Conservation (phyloP, 92 coral and sea anemone species). For the Porites rus region DNA sequence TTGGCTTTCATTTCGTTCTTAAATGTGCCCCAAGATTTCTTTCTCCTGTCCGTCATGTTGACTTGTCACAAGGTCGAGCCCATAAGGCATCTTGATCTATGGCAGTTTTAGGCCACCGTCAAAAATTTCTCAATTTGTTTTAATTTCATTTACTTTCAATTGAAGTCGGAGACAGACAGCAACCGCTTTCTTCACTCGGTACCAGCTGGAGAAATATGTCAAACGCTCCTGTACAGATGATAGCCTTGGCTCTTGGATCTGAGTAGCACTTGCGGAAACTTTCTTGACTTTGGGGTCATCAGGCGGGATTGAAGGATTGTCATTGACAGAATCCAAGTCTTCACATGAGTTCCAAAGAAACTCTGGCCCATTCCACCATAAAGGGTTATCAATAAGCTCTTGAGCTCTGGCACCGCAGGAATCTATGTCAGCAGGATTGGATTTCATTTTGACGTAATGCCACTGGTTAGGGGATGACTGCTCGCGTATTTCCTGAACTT, state of each 20-base stretch:
- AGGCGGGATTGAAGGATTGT: not conserved
- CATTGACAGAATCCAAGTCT: slow-evolving; percentile 22
- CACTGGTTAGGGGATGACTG: slow-evolving; percentile 24
- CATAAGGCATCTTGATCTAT: no score
- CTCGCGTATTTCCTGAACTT: slow-evolving; percentile 58
- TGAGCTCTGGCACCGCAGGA: slow-evolving; percentile 27
- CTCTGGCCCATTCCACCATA: no score
- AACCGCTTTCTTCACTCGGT: not conserved
- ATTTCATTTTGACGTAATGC: slow-evolving; percentile 34
- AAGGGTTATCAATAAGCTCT: no score
- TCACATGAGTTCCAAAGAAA: slow-evolving; percentile 13
- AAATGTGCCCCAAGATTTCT: no score
- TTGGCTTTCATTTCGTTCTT: slow-evolving; percentile 16
- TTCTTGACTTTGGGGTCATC: slow-evolving; percentile 55
- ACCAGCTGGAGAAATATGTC: not conserved
- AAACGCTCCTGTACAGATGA: not conserved
- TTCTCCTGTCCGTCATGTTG: no score
- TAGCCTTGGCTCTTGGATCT: not conserved
- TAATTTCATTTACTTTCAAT: not conserved
- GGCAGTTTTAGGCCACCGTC: no score
- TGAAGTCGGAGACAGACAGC: slow-evolving; percentile 8
- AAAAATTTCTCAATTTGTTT: no score
- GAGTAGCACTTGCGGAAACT: not conserved
- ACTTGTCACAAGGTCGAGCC: no score
- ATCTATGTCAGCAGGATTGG: slow-evolving; percentile 49